Evolutionary conservation across 2,113 vertebrate species (phyloP).

Genomic region (Rhabdomys dilectus): DNA sequence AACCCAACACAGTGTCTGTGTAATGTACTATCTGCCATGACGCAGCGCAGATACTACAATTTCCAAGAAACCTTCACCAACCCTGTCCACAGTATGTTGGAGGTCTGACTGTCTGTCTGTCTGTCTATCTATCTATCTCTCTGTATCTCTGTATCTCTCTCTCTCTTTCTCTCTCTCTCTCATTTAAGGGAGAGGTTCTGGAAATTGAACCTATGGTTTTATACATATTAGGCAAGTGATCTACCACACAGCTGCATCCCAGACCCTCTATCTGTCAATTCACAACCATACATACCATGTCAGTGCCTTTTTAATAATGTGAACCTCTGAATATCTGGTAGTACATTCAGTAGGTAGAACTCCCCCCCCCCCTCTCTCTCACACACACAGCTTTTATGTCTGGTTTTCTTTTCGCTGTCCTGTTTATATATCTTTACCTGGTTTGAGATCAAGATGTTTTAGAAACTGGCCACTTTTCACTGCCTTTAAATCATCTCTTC

Average conservation of each 20-base stretch:
- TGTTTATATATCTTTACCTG: not conserved
- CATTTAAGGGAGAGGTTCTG: not conserved
- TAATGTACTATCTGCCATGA: not conserved
- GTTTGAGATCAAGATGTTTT: not conserved
- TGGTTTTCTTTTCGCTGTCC: not conserved
- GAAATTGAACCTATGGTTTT: not conserved
- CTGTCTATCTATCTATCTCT: not conserved
- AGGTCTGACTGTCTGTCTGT: not conserved
- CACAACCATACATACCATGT: not conserved
- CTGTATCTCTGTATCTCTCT: not conserved
- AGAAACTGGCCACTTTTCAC: not conserved
- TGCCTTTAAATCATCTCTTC: constrained; percentile 8
- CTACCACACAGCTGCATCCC: not conserved
- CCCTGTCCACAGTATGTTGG: not conserved
- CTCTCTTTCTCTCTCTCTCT: not conserved
- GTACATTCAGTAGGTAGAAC: too few species aligned
- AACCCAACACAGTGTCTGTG: not conserved
- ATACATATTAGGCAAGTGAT: not conserved
- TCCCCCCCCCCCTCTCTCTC: too few species aligned
- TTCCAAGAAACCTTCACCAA: not conserved
- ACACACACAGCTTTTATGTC: not conserved
- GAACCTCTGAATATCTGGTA: not conserved
- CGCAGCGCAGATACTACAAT: not conserved
- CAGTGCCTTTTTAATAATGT: not conserved
- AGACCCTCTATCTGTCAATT: not conserved